These are phyloP conservation scores for Mobula hypostoma DNA, from an alignment of 2,113 vertebrate species.

Conservation along the genomic window DNA sequence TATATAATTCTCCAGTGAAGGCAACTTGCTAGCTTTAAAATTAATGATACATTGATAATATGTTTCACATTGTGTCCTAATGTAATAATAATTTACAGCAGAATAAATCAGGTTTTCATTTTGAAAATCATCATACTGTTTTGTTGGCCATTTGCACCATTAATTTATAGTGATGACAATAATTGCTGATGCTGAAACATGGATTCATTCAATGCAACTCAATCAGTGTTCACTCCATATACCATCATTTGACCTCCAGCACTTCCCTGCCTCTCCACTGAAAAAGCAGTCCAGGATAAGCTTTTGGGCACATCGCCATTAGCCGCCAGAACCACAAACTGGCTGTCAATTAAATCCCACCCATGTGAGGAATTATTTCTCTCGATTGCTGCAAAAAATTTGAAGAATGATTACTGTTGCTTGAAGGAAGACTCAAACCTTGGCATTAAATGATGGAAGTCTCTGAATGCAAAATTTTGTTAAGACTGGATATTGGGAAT, in stretches of 20 bases:
- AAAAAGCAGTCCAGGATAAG: not conserved
- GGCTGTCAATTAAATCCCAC: no score
- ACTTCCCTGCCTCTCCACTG: not conserved
- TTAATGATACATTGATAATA: not conserved
- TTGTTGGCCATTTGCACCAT: not conserved
- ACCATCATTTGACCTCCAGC: not conserved
- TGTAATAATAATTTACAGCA: not conserved
- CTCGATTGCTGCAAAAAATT: no score
- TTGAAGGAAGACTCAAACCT: no score
- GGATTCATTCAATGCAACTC: not conserved
- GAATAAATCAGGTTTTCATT: not conserved
- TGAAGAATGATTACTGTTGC: no score
- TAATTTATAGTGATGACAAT: not conserved
- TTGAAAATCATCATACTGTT: not conserved
- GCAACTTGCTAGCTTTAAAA: not conserved
- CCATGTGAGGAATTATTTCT: no score
- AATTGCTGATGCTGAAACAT: not conserved
- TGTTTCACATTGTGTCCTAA: not conserved
- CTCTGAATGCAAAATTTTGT: no score
- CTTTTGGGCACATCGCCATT: no score
- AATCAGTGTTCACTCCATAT: not conserved
- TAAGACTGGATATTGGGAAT: no score
- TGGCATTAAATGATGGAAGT: no score
- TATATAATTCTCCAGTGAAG: not conserved
- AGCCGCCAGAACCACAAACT: no score